A percentile compares a stretch with the other conserved stretches of the same genome.
Conservation (phyloP, 2,797 vertebrate genomes). For the Muscicapa comitata region DNA sequence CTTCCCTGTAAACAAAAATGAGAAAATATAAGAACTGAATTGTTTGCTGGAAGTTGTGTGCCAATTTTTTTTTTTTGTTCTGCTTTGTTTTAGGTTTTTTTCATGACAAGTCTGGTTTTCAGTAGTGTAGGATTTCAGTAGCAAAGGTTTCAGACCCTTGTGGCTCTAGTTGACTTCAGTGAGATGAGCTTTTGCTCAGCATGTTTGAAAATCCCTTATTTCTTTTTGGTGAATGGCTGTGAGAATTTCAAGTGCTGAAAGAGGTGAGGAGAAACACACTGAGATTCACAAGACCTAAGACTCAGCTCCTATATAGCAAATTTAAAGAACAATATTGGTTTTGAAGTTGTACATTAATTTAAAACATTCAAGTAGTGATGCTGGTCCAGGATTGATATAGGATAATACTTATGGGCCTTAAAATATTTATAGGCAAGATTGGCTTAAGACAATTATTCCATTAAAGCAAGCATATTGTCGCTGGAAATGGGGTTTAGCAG, state of each 20-base stretch:
- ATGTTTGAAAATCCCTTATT: not conserved
- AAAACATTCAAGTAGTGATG: not conserved
- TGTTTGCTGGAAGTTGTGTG: not conserved
- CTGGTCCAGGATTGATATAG: not conserved
- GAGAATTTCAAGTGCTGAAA: not conserved
- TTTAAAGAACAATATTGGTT: not conserved
- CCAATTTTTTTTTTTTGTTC: not conserved
- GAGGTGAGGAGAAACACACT: not conserved
- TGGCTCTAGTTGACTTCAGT: not conserved
- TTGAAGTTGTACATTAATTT: not conserved
- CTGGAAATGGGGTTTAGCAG: not conserved
- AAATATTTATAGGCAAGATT: not conserved
- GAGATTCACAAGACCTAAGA: not conserved
- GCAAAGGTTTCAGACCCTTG: not conserved
- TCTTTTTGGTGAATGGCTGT: not conserved
- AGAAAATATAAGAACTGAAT: not conserved
- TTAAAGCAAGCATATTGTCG: not conserved
- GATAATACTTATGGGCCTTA: not conserved
- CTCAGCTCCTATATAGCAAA: not conserved
- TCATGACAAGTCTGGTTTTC: not conserved
- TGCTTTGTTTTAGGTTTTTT: not conserved
- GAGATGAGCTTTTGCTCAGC: not conserved
- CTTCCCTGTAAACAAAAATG: not conserved
- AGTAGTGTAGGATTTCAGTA: not conserved
- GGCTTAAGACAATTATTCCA: not conserved